Percentiles rank a stretch among this genome's conserved stretches.
Conservation (phyloP, 1,140 invertebrate genomes). For the Sogatella furcifera region DNA sequence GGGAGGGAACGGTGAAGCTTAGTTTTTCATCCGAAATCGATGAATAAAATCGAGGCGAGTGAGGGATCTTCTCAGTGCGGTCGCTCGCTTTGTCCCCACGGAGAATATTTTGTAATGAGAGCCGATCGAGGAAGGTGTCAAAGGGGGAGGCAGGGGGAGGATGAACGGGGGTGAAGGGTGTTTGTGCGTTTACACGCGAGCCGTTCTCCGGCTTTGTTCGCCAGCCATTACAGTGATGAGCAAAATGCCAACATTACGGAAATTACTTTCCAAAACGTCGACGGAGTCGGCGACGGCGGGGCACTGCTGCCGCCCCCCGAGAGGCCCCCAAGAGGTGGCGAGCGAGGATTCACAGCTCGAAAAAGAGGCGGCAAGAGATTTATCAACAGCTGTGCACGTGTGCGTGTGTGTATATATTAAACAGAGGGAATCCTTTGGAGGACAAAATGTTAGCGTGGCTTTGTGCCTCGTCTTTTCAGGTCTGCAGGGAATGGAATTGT, state of each 20-base stretch:
- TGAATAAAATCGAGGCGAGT: too few species aligned
- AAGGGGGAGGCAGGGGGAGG: background rate
- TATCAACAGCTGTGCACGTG: background rate
- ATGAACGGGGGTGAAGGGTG: background rate
- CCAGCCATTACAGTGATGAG: slow-evolving; percentile 2
- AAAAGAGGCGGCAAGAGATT: slow-evolving; percentile 1
- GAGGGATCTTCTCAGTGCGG: background rate
- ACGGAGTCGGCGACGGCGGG: too few species aligned
- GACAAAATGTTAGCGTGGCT: background rate
- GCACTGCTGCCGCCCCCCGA: background rate
- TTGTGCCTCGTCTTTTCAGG: slow-evolving; percentile 1
- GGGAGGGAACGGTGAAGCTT: too few species aligned
- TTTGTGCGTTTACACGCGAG: background rate
- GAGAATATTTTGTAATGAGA: slow-evolving; percentile 4
- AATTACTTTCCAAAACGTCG: background rate
- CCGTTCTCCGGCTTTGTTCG: background rate
- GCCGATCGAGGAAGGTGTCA: background rate
- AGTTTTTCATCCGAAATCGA: too few species aligned
- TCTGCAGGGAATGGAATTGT: slow-evolving; percentile 1
- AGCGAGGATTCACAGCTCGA: background rate
- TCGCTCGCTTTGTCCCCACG: background rate
- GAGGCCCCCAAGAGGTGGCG: background rate
- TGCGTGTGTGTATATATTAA: background rate
- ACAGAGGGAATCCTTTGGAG: background rate
- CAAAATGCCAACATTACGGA: slow-evolving; percentile 3